A percentile compares a stretch with the other conserved stretches of the same genome.
Conservation (phyloP, 2,113 vertebrate genomes). For the Arothron firmamentum region DNA sequence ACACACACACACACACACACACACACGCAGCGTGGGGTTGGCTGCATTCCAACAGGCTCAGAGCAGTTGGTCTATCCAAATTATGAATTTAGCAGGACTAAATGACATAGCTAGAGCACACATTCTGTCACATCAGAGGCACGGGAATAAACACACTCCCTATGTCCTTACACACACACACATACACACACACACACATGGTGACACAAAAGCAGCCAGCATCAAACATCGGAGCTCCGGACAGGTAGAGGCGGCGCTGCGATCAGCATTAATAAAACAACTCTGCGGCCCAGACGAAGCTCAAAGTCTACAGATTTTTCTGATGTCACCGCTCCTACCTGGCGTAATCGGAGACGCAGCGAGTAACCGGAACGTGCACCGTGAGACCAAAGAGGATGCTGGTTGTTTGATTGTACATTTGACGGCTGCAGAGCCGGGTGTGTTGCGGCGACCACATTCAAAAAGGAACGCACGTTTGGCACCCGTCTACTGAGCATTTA, state of each 20-base stretch:
- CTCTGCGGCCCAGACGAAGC: background rate
- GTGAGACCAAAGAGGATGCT: no score
- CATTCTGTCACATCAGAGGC: slow-evolving; percentile 58
- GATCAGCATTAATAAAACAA: slow-evolving; percentile 44
- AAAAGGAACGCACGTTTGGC: no score
- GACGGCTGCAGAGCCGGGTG: no score
- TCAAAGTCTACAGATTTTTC: slow-evolving; percentile 24
- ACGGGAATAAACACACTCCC: slow-evolving; percentile 28
- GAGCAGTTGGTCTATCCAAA: slow-evolving; percentile 69
- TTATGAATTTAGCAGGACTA: slow-evolving; percentile 70
- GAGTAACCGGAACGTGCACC: no score
- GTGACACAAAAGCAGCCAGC: slow-evolving; percentile 20
- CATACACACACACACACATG: slow-evolving; percentile 11
- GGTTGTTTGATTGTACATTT: no score
- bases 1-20: background rate
- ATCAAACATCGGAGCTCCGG: slow-evolving; percentile 51
- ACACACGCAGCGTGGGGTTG: slow-evolving; percentile 45
- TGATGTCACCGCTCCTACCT: slow-evolving; percentile 1
- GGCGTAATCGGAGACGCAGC: no score
- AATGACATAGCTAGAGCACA: slow-evolving; percentile 64
- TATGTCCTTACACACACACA: slow-evolving; percentile 10
- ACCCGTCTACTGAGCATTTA: no score
- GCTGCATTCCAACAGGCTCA: slow-evolving; percentile 64
- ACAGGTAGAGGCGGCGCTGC: slow-evolving; percentile 41
- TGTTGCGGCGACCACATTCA: no score